Conservation (phyloP, 2,113 vertebrate genomes). For the Neotragus moschatus region DNA sequence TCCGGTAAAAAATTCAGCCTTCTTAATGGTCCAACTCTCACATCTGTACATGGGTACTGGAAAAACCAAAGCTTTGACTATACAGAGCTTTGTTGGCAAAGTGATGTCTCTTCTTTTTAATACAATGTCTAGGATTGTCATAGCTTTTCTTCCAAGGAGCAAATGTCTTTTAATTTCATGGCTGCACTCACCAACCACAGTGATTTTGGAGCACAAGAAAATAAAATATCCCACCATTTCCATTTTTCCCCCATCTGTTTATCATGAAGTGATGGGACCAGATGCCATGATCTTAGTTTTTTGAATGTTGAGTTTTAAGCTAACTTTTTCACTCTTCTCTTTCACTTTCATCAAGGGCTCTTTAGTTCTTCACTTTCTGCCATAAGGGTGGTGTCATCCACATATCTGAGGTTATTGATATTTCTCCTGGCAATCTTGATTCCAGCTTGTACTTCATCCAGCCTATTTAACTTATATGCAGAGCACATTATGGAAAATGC, state of each 20-base stretch:
- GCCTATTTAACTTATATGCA: not conserved
- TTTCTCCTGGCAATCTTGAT: not conserved
- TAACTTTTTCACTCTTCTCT: not conserved
- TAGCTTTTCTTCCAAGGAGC: not conserved
- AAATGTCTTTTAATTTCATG: not conserved
- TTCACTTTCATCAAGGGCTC: not conserved
- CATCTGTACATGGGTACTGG: not conserved
- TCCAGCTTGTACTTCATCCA: not conserved
- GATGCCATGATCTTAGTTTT: not conserved
- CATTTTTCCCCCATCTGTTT: not conserved
- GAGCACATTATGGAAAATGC: not conserved
- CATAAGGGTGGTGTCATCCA: accelerated
- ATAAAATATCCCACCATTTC: not conserved
- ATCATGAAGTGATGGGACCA: not conserved
- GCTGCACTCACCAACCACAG: not conserved
- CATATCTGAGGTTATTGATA: not conserved
- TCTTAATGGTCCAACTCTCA: not conserved
- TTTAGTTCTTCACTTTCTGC: not conserved
- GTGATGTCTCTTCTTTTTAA: not conserved
- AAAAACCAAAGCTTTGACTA: not conserved
- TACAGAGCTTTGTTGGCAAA: not conserved
- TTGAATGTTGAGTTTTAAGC: not conserved
- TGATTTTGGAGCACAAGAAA: not conserved
- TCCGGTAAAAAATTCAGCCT: not conserved
- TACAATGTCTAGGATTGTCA: not conserved